Evolutionary conservation across 2,888 invertebrate genomes (phyloP), one percentile per base, ranked within the genome.

Genomic region (Latrodectus hesperus): DNA sequence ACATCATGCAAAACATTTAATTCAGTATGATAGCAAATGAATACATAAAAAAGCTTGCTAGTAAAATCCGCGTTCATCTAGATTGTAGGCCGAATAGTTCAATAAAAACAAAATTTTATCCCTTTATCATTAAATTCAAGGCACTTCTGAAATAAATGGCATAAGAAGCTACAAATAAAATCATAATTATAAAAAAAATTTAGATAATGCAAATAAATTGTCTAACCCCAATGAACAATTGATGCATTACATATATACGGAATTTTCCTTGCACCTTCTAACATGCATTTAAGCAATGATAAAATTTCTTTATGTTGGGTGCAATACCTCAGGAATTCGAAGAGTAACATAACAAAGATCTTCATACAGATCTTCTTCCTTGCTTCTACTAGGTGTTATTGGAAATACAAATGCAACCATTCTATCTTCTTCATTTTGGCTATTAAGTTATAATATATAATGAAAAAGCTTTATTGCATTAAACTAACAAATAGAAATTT

Each of bases 311-410:
- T 8, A 52, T 64, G 14, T 53, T 38, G 26, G 60, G 71, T 80
- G 49, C 8, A 76, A 84, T 71, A 90, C 90, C 90, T 90, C 89
- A 74, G 68, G 88, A 68, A 89, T 85, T 84, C 90, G 90, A 93
- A 96, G 95, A 92, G 96, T 96, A 92, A 96, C 96, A 76, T 89
- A 96, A 94, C 96, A 96, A 91, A 97, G 94, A 93, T 96, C 96
- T 93, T 96, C 96, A 92, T 97, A 97, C 91, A 96, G 95, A 93
- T 96, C 96, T 92, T 96, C 96, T 91, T 96, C 96, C 90, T 90
- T 88, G 70, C 88, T 89, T 65, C 85, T 76, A n/a, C 91, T 91
- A 84, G 91, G 84, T 72, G 64, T 88, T 51, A 89, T 80, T 60
- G 89, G 89, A 81, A 89, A 89, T 71, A 89, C 89, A 72, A 89